Evolutionary conservation across 1,140 invertebrate species (phyloP).

Genomic region (Anastrepha obliqua): DNA sequence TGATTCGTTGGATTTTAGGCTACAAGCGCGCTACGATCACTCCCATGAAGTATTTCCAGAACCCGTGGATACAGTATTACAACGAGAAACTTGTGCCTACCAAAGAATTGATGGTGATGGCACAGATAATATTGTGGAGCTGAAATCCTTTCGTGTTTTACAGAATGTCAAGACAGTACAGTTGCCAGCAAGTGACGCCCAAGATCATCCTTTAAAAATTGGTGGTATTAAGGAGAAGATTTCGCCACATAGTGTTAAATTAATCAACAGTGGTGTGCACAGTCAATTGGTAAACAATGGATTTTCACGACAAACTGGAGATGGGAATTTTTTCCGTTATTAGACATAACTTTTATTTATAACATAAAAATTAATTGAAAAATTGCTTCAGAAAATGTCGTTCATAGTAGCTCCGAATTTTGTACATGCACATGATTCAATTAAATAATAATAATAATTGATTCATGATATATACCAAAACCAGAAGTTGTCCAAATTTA

Average conservation of each 20-base stretch:
- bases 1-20: slow-evolving; percentile 79
- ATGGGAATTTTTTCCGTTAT: slow-evolving; percentile 79
- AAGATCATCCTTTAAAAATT: slow-evolving; percentile 70
- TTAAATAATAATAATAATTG: no score
- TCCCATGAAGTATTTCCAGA: slow-evolving; percentile 78
- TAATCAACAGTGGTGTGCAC: slow-evolving; percentile 81
- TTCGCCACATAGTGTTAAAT: slow-evolving; percentile 79
- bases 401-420: no score
- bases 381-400: not conserved
- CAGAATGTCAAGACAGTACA: slow-evolving; percentile 76
- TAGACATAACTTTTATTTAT: slow-evolving; percentile 61
- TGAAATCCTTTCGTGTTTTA: slow-evolving; percentile 76
- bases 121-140: not conserved
- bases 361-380: not conserved
- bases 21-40: slow-evolving; percentile 79
- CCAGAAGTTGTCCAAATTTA: no score
- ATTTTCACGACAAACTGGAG: slow-evolving; percentile 79
- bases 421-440: no score
- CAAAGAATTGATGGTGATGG: slow-evolving; percentile 16
- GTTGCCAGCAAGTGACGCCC: slow-evolving; percentile 55
- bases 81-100: slow-evolving; percentile 76
- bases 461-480: not conserved
- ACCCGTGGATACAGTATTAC: slow-evolving; percentile 77
- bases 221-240: slow-evolving; percentile 74
- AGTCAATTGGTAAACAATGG: slow-evolving; percentile 81